Evolutionary conservation across 1,140 invertebrate species (phyloP).

Genomic region (Drosophila navojoa): DNA sequence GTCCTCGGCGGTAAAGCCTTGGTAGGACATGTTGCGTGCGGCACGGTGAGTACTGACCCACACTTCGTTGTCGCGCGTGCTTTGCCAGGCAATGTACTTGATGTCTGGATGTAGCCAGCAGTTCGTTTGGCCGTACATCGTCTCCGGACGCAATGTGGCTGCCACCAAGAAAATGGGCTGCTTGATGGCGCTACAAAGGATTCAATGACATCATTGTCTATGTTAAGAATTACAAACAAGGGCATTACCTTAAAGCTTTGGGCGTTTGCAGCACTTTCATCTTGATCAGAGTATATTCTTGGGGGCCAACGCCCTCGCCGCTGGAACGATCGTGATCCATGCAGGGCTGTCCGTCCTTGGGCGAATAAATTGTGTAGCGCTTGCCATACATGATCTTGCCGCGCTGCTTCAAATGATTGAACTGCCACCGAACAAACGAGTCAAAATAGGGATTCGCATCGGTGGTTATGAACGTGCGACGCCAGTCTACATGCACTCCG

Average conservation of each 20-base stretch:
- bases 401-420: constrained; percentile 92
- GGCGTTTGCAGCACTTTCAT: constrained; percentile 93
- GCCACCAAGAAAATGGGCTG: constrained; percentile 89
- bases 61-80: constrained; percentile 89
- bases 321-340: constrained; percentile 99
- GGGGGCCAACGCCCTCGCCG: constrained; percentile 98
- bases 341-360: constrained; percentile 98
- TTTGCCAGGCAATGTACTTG: constrained; percentile 94
- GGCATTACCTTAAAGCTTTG: constrained; percentile 87
- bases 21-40: constrained; percentile 98
- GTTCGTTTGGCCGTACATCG: constrained; percentile 99
- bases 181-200: constrained; percentile 49
- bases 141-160: constrained; percentile 98
- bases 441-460: constrained; percentile 99
- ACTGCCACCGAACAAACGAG: constrained; percentile 99
- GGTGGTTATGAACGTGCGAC: constrained; percentile 98
- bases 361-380: constrained; percentile 98
- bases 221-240: background rate
- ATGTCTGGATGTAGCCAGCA: constrained; percentile 99
- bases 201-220: background rate
- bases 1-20: constrained; percentile 93
- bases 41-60: constrained; percentile 95
- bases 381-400: constrained; percentile 99
- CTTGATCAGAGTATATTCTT: constrained; percentile 99
- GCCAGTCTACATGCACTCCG: constrained; percentile 98